These are phyloP conservation scores for Stratiomys singularior DNA, from an alignment of 2,888 invertebrate genomes.

Conservation along the genomic window DNA sequence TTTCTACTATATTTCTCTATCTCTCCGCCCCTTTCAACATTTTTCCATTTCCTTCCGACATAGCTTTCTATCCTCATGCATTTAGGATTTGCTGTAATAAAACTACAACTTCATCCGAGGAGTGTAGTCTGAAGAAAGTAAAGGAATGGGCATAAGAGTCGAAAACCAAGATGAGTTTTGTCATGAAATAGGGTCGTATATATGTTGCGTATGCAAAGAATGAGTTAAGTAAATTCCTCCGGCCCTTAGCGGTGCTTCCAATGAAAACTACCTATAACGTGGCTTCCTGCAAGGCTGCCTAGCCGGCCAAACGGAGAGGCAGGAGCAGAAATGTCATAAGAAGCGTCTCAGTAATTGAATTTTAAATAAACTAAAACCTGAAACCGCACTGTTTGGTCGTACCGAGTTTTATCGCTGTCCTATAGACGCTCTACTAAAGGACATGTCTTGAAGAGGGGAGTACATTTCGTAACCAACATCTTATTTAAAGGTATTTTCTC, in stretches of 20 bases:
- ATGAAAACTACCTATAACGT: slow-evolving; percentile 8
- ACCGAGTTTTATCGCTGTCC: background rate
- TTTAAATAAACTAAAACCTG: slow-evolving; percentile 35
- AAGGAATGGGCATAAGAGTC: background rate
- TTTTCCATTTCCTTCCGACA: background rate
- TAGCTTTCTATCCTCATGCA: background rate
- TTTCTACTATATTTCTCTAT: background rate
- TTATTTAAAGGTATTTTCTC: slow-evolving; percentile 9
- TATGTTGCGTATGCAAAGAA: background rate
- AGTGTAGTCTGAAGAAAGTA: background rate
- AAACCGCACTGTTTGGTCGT: background rate
- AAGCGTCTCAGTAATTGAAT: slow-evolving; percentile 40
- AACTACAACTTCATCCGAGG: slow-evolving; percentile 9
- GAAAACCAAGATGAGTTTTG: background rate
- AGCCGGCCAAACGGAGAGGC: background rate
- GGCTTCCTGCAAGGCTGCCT: too few relatives aligned
- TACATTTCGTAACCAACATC: slow-evolving; percentile 8
- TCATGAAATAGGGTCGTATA: slow-evolving; percentile 11
- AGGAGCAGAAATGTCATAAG: slow-evolving; percentile 7
- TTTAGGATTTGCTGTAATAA: slow-evolving; percentile 3
- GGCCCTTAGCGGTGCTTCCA: slow-evolving; percentile 12
- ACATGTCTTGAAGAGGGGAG: background rate
- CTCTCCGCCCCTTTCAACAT: background rate
- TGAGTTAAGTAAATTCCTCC: slow-evolving; percentile 33
- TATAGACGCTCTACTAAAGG: slow-evolving; percentile 1